These are phyloP conservation scores for Listronotus bonariensis DNA, from an alignment of 1,140 invertebrate genomes.

Conservation along the genomic window DNA sequence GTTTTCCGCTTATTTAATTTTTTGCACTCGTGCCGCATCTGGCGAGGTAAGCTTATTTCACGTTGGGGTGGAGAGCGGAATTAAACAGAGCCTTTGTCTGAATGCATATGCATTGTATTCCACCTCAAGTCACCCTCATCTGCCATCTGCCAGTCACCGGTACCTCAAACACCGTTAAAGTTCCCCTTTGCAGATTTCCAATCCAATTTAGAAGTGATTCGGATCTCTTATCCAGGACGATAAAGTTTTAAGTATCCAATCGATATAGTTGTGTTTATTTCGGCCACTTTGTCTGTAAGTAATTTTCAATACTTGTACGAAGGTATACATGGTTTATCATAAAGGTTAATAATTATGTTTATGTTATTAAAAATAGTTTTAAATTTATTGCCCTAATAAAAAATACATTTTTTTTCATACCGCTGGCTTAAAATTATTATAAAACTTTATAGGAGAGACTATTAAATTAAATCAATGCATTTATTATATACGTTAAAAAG, in stretches of 20 bases:
- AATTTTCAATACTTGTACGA: background rate
- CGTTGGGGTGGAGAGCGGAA: constrained; percentile 46
- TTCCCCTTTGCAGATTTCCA: constrained; percentile 42
- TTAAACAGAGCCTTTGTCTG: constrained; percentile 52
- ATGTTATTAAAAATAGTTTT: no score
- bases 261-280: background rate
- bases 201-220: constrained; percentile 56
- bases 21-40: constrained; percentile 32
- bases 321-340: no score
- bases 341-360: no score
- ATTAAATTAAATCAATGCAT: no score
- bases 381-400: no score
- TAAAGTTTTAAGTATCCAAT: constrained; percentile 41
- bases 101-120: constrained; percentile 54
- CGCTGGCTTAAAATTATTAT: no score
- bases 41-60: constrained; percentile 41
- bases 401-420: no score
- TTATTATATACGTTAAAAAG: no score
- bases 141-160: constrained; percentile 56
- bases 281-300: background rate
- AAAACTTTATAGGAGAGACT: no score
- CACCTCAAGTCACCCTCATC: constrained; percentile 56
- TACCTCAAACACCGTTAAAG: constrained; percentile 38
- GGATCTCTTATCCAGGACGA: constrained; percentile 45
- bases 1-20: constrained; percentile 15